phyloP scores from a whole-genome alignment of 2,888 invertebrate genomes.

The Pandemis cinnamomeana region DNA sequence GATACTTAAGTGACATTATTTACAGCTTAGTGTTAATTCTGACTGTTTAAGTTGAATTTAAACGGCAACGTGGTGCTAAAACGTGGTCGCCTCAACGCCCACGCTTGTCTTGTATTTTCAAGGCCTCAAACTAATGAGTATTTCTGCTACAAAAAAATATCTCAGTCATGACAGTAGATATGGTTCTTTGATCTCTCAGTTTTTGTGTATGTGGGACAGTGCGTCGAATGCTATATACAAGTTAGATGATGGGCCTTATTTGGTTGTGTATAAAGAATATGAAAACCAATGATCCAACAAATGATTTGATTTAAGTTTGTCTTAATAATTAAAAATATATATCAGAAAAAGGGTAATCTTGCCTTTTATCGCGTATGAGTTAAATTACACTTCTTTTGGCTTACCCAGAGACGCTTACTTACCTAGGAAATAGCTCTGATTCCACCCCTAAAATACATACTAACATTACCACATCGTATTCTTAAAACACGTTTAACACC shows the following conservation, averaged over 20 bases:
- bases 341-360: too few relatives aligned
- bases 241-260: background rate
- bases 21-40: conserved; percentile 43
- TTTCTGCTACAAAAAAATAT: conserved; percentile 37
- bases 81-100: conserved; percentile 62
- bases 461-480: background rate
- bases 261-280: background rate
- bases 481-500: background rate
- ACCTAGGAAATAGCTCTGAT: too few relatives aligned
- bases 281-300: background rate
- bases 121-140: conserved; percentile 65
- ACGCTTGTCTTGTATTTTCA: conserved; percentile 62
- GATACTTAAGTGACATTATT: conserved; percentile 33
- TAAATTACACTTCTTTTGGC: too few relatives aligned
- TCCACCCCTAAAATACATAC: too few relatives aligned
- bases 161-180: conserved; percentile 35
- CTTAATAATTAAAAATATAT: too few relatives aligned
- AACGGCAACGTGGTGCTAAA: conserved; percentile 56
- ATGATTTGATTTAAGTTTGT: background rate
- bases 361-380: too few relatives aligned
- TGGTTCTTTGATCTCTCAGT: conserved; percentile 36
- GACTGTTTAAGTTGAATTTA: conserved; percentile 30
- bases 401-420: too few relatives aligned
- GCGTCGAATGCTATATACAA: conserved; percentile 19
- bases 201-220: conserved; percentile 36